Conservation (phyloP, 2,797 vertebrate genomes). For the Pipistrellus nathusii region DNA sequence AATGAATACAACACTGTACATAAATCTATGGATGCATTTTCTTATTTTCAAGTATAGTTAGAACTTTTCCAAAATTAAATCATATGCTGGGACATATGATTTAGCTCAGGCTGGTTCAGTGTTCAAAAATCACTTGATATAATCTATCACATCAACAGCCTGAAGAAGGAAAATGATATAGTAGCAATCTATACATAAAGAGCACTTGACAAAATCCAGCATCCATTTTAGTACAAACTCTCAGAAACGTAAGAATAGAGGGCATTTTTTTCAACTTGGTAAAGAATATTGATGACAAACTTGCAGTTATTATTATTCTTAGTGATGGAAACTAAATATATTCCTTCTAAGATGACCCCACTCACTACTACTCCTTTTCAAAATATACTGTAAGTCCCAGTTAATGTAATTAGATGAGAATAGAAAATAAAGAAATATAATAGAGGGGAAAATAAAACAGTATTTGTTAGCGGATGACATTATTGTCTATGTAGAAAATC, state of each 20-base stretch:
- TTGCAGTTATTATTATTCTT: not conserved
- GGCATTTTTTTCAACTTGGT: not conserved
- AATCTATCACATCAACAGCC: not conserved
- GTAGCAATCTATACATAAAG: not conserved
- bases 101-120: not conserved
- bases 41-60: constrained; percentile 28
- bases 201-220: not conserved
- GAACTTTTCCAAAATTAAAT: not conserved
- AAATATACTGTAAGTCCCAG: not conserved
- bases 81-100: not conserved
- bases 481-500: not conserved
- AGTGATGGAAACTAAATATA: not conserved
- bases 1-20: not conserved
- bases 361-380: not conserved
- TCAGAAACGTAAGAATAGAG: not conserved
- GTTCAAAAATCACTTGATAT: not conserved
- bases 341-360: not conserved
- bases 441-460: not conserved
- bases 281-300: not conserved
- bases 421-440: not conserved
- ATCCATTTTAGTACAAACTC: not conserved
- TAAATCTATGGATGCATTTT: constrained; percentile 33
- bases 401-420: not conserved
- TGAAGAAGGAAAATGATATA: not conserved
- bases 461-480: not conserved